phyloP scores from a whole-genome alignment of 2,888 invertebrate genomes.

The Odontocolon sp. region DNA sequence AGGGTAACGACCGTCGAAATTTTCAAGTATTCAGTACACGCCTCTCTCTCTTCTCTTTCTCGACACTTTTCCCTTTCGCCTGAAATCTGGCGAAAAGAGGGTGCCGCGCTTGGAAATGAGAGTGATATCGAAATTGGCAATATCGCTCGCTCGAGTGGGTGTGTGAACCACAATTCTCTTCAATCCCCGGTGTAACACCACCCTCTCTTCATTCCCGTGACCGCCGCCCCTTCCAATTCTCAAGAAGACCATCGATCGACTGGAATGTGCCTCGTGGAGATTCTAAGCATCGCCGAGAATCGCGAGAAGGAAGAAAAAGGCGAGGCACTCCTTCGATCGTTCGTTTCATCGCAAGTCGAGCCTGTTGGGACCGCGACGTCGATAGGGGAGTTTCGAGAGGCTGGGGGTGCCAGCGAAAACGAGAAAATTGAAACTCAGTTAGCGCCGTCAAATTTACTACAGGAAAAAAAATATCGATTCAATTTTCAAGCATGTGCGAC shows the following conservation, averaged over 20 bases:
- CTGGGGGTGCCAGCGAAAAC: slow-evolving; percentile 31
- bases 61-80: slow-evolving; percentile 21
- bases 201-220: slow-evolving; percentile 18
- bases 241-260: slow-evolving; percentile 58
- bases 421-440: slow-evolving; percentile 59
- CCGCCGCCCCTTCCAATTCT: slow-evolving; percentile 14
- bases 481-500: slow-evolving; percentile 18
- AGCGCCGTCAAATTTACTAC: slow-evolving; percentile 48
- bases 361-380: slow-evolving; percentile 54
- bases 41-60: slow-evolving; percentile 13
- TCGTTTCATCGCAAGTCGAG: slow-evolving; percentile 58
- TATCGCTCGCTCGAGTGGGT: slow-evolving; percentile 67
- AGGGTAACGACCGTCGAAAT: slow-evolving; percentile 10
- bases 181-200: slow-evolving; percentile 40
- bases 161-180: slow-evolving; percentile 42
- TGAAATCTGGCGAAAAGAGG: slow-evolving; percentile 42
- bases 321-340: slow-evolving; percentile 49
- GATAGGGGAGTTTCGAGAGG: slow-evolving; percentile 14
- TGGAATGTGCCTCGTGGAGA: slow-evolving; percentile 58
- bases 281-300: slow-evolving; percentile 37
- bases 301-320: slow-evolving; percentile 34
- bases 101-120: slow-evolving; percentile 69
- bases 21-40: slow-evolving; percentile 44
- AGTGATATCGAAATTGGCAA: slow-evolving; percentile 77
- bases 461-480: slow-evolving; percentile 22